Conservation (phyloP, 2,113 vertebrate genomes). For the Neotragus moschatus region DNA sequence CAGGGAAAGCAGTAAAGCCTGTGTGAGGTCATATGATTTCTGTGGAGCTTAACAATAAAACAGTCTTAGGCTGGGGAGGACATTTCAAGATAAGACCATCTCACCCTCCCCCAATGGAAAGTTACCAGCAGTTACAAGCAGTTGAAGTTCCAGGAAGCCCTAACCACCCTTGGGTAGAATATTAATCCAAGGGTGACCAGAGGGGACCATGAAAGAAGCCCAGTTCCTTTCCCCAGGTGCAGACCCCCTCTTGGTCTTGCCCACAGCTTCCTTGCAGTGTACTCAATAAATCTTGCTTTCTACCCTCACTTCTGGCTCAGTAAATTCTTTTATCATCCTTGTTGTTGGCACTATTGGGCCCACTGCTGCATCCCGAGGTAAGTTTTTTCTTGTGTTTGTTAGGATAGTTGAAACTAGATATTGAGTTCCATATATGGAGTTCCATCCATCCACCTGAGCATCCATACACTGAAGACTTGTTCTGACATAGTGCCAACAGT, state of each 20-base stretch:
- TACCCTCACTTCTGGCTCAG: not conserved
- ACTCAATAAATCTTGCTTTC: not conserved
- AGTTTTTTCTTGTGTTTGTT: not conserved
- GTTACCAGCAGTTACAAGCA: not conserved
- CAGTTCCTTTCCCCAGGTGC: not conserved
- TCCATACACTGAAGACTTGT: not conserved
- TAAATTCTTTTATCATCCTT: not conserved
- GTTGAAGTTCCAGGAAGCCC: not conserved
- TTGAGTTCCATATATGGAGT: not conserved
- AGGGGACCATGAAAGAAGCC: not conserved
- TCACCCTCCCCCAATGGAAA: not conserved
- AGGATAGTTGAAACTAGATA: not conserved
- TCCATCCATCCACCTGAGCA: not conserved
- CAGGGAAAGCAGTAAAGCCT: not conserved
- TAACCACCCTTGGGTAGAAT: not conserved
- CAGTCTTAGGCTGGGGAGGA: not conserved
- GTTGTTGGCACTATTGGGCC: not conserved
- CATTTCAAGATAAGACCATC: not conserved
- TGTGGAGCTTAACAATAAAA: not conserved
- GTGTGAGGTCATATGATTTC: not conserved
- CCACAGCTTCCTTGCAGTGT: not conserved
- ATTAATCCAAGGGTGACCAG: not conserved
- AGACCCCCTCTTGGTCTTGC: not conserved
- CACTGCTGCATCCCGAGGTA: accelerated
- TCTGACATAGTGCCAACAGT: not conserved